These are phyloP conservation scores for Solen grandis DNA, from an alignment of 1,140 invertebrate genomes.

Conservation along the genomic window DNA sequence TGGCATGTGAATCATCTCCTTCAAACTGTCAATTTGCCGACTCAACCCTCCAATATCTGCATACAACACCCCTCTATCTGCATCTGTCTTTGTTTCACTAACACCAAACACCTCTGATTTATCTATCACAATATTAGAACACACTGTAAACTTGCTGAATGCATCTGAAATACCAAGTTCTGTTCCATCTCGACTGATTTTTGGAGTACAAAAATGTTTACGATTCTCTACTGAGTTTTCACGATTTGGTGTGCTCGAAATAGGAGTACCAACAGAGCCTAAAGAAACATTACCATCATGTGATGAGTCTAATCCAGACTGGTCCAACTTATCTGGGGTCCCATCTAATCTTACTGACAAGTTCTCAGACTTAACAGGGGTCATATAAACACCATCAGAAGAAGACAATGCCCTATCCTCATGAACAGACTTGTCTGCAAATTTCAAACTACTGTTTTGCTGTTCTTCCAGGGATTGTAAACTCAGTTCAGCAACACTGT, in stretches of 20 bases:
- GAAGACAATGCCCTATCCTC: neutral
- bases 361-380: no score
- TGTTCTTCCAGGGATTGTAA: neutral
- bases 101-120: neutral
- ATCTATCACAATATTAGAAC: constrained; percentile 56
- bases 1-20: constrained; percentile 69
- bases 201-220: constrained; percentile 29
- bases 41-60: constrained; percentile 67
- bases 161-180: neutral
- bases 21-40: constrained; percentile 64
- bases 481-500: constrained; percentile 4
- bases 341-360: no score
- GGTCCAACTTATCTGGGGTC: no score
- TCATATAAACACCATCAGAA: no score
- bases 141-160: constrained; percentile 58
- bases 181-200: neutral
- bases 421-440: neutral
- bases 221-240: neutral
- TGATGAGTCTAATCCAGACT: no score
- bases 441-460: neutral
- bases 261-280: no score
- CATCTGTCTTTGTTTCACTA: neutral
- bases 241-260: constrained; percentile 2
- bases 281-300: no score
- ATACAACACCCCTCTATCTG: constrained; percentile 54